Percentiles rank a stretch among this genome's conserved stretches.
These are phyloP conservation scores for Cheirogaleus medius DNA, from an alignment of 2,113 vertebrate species.

Conservation along the genomic window DNA sequence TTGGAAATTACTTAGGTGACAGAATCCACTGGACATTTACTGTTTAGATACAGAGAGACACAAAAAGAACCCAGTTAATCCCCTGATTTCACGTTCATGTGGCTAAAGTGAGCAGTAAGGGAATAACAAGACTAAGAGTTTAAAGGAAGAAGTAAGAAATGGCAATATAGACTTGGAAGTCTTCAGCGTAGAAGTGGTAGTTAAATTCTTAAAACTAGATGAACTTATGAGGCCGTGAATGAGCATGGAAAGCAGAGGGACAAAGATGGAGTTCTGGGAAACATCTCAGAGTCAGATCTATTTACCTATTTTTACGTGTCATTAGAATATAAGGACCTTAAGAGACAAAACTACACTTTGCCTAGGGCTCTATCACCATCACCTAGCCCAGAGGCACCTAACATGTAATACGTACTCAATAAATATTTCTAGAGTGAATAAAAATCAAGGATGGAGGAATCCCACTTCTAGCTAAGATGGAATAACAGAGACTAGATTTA, in stretches of 20 bases:
- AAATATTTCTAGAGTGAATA: not conserved
- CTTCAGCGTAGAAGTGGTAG: not conserved
- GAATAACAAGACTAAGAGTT: not conserved
- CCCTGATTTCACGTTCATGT: not conserved
- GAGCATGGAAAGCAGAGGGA: not conserved
- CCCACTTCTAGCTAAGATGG: not conserved
- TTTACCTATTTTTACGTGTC: not conserved
- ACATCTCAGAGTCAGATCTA: not conserved
- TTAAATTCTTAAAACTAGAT: not conserved
- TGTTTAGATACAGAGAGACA: not conserved
- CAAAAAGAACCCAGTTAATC: not conserved
- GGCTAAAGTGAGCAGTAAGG: not conserved
- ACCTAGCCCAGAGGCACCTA: not conserved
- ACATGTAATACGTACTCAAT: not conserved
- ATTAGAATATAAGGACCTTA: not conserved
- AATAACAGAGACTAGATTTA: not conserved
- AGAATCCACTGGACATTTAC: not conserved
- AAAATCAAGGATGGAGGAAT: not conserved
- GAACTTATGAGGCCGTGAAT: not conserved
- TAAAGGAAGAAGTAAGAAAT: not conserved
- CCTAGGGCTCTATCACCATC: not conserved
- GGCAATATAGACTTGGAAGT: not conserved
- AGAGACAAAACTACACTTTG: not conserved
- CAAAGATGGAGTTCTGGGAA: not conserved
- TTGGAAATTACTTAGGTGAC: not conserved